Percentiles rank a stretch among this genome's conserved stretches.
Conservation (phyloP, 1,140 invertebrate genomes). For the Brachionus paranguensis region DNA sequence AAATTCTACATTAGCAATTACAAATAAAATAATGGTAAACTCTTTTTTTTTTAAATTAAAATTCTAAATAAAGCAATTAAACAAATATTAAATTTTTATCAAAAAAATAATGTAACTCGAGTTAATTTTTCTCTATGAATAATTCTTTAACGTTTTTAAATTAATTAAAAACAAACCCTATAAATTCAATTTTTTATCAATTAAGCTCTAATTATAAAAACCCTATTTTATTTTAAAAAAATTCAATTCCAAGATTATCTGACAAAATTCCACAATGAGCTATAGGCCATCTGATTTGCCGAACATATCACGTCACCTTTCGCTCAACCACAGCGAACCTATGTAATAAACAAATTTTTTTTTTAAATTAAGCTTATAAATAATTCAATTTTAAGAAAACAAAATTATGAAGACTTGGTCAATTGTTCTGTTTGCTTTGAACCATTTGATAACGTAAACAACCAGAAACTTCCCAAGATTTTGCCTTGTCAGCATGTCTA, state of each 20-base stretch:
- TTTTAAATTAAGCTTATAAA: not conserved
- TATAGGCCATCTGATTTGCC: slow-evolving; percentile 17
- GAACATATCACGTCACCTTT: slow-evolving; percentile 1
- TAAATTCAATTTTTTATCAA: slow-evolving; percentile 2
- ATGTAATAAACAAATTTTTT: not conserved
- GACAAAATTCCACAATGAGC: not conserved
- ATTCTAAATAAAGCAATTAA: slow-evolving; percentile 19
- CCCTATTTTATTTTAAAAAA: not conserved
- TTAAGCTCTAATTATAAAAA: slow-evolving; percentile 24
- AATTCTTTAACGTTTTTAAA: not conserved
- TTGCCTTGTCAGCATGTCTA: slow-evolving; percentile 37
- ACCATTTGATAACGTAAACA: not conserved
- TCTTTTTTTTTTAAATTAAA: not conserved
- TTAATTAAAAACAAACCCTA: slow-evolving; percentile 21
- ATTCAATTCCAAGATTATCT: not conserved
- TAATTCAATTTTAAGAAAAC: not conserved
- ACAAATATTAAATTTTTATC: slow-evolving; percentile 14
- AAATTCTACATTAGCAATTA: slow-evolving; percentile 9
- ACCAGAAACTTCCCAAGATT: slow-evolving; percentile 18
- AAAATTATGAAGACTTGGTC: slow-evolving; percentile 33
- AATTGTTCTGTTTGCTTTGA: slow-evolving; percentile 33
- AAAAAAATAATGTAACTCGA: not conserved
- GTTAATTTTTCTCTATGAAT: not conserved
- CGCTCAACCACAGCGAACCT: not conserved
- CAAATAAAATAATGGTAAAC: not conserved